Evolutionary conservation across 2,888 invertebrate species (phyloP).

Genomic region (Oscheius sp.): DNA sequence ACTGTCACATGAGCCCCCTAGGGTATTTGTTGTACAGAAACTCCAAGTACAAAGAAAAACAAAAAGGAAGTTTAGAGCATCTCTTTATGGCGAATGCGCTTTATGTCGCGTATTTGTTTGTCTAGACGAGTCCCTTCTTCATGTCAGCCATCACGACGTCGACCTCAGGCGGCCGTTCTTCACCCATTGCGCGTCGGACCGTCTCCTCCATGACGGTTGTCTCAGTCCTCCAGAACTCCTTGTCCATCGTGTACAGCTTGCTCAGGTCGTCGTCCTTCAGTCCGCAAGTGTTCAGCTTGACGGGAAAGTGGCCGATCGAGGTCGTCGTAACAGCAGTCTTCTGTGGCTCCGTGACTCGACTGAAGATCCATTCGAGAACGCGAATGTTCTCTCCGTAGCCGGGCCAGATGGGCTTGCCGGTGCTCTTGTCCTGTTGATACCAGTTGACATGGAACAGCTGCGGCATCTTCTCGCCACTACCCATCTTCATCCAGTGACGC

Average conservation of each 20-base stretch:
- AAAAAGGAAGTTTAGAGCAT: neutral
- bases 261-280: slow-evolving; percentile 3
- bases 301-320: slow-evolving; percentile 29
- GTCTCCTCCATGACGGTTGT: slow-evolving; percentile 38
- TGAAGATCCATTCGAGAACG: slow-evolving; percentile 87
- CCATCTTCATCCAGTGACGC: slow-evolving; percentile 91
- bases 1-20: too few species aligned
- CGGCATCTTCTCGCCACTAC: slow-evolving; percentile 72
- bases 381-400: slow-evolving; percentile 95
- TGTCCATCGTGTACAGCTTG: slow-evolving; percentile 38
- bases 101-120: neutral
- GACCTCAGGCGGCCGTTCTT: slow-evolving; percentile 36
- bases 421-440: slow-evolving; percentile 86
- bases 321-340: neutral
- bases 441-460: slow-evolving; percentile 94
- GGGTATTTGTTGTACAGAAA: too few species aligned
- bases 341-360: slow-evolving; percentile 27
- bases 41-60: neutral
- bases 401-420: slow-evolving; percentile 90
- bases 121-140: slow-evolving; percentile 21
- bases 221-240: slow-evolving; percentile 48
- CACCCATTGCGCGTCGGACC: slow-evolving; percentile 44
- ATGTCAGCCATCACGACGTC: slow-evolving; percentile 34
- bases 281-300: slow-evolving; percentile 25
- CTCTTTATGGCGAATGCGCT: neutral